Percentiles rank a stretch among this genome's conserved stretches.
Evolutionary conservation across 2,113 vertebrate species (phyloP).

Genomic region (Petrocephalus zakoni): DNA sequence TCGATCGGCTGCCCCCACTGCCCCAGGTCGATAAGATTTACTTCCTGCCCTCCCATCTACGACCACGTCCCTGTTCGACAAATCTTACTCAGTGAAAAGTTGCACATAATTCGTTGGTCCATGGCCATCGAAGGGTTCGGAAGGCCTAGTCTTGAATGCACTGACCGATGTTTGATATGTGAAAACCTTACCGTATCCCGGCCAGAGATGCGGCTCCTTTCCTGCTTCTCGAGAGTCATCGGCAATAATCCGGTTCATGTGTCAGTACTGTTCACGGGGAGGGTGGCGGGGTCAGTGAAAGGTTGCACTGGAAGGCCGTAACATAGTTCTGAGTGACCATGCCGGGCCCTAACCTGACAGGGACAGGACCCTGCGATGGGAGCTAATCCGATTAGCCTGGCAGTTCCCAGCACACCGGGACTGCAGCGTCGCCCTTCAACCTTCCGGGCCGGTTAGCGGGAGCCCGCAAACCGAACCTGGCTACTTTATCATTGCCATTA

Average conservation of each 20-base stretch:
- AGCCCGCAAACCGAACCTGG: not conserved
- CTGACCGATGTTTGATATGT: not conserved
- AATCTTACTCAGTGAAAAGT: not conserved
- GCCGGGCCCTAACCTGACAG: not conserved
- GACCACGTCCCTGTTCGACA: not conserved
- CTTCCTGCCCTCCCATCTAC: not conserved
- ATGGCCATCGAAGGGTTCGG: not conserved
- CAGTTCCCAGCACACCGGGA: not conserved
- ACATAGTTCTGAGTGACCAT: not conserved
- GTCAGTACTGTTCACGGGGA: not conserved
- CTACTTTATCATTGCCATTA: not conserved
- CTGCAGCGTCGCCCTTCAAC: not conserved
- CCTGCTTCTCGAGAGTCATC: not conserved
- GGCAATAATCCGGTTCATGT: not conserved
- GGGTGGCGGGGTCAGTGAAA: not conserved
- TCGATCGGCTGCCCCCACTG: not conserved
- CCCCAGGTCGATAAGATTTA: not conserved
- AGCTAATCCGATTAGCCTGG: slow-evolving; percentile 8
- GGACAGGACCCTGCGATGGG: not conserved
- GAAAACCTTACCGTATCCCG: not conserved
- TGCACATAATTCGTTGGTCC: not conserved
- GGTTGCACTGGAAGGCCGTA: not conserved
- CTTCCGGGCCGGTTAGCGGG: not conserved
- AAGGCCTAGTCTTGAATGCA: not conserved
- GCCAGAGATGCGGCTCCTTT: not conserved